Evolutionary conservation across 2,888 invertebrate genomes (phyloP).

Genomic region (Colostygia pectinataria): DNA sequence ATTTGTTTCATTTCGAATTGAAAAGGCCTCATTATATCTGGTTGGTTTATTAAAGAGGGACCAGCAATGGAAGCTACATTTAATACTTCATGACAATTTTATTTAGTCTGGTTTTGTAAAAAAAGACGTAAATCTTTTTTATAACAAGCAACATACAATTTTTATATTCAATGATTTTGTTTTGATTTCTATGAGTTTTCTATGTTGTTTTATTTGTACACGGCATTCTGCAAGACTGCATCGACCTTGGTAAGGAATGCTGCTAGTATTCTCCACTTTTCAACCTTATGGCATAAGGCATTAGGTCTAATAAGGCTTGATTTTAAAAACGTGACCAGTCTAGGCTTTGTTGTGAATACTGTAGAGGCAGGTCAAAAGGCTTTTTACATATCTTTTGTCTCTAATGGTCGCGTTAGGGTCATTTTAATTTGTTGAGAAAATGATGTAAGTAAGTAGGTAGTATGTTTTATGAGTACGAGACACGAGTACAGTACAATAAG

Average conservation of each 20-base stretch:
- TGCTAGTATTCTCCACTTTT: conserved; percentile 43
- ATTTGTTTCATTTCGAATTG: conserved; percentile 5
- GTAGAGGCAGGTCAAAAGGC: conserved; percentile 7
- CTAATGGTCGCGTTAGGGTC: not conserved
- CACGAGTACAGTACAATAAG: too few relatives aligned
- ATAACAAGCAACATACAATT: conserved; percentile 18
- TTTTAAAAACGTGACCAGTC: conserved; percentile 19
- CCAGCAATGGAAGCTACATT: too few relatives aligned
- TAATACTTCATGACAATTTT: too few relatives aligned
- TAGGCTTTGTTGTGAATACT: conserved; percentile 25
- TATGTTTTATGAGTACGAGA: too few relatives aligned
- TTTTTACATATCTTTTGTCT: conserved; percentile 8
- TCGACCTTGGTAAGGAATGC: conserved; percentile 71
- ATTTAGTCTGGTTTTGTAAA: too few relatives aligned
- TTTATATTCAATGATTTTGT: conserved; percentile 46
- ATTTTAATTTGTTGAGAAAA: not conserved
- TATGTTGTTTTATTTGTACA: too few relatives aligned
- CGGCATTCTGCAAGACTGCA: conserved; percentile 52
- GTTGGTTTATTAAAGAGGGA: too few relatives aligned
- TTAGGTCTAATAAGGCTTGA: conserved; percentile 41
- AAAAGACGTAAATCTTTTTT: too few relatives aligned
- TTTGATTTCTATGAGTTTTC: too few relatives aligned
- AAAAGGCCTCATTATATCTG: too few relatives aligned
- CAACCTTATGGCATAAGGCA: conserved; percentile 45
- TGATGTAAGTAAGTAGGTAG: not conserved